phyloP scores from a whole-genome alignment of 2,888 invertebrate species.

The Caenorhabditis sp. region DNA sequence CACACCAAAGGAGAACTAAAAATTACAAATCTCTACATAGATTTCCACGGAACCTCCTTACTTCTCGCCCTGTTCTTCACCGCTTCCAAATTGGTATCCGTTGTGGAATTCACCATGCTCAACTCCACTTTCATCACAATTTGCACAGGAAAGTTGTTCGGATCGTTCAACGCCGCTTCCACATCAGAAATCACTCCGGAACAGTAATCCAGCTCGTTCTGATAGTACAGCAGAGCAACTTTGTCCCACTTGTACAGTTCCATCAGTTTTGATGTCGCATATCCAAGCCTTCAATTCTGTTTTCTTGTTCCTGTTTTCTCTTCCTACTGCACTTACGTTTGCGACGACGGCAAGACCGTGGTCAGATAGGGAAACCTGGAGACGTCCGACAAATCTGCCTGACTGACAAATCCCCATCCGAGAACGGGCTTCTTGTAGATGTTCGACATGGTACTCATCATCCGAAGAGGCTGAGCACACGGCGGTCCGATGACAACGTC shows the following conservation, averaged over 20 bases:
- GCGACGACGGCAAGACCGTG: conserved; percentile 52
- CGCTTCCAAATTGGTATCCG: background rate
- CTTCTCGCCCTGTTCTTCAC: conserved; percentile 41
- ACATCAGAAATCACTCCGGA: conserved; percentile 52
- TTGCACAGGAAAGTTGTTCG: conserved; percentile 1
- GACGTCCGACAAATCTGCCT: conserved; percentile 47
- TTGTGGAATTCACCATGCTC: background rate
- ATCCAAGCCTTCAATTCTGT: conserved; percentile 60
- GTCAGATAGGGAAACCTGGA: conserved; percentile 60
- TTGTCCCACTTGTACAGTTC: conserved; percentile 50
- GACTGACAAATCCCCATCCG: conserved; percentile 64
- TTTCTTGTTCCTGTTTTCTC: background rate
- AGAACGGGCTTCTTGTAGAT: conserved; percentile 57
- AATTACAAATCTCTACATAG: background rate
- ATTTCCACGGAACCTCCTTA: too few relatives aligned
- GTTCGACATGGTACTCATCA: conserved; percentile 54
- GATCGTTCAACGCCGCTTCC: conserved; percentile 48
- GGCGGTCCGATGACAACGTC: conserved; percentile 76
- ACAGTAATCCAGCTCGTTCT: conserved; percentile 56
- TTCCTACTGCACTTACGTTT: conserved; percentile 16
- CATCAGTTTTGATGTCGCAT: conserved; percentile 40
- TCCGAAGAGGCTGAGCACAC: conserved; percentile 63
- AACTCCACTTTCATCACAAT: conserved; percentile 41
- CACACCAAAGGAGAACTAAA: conserved; percentile 50
- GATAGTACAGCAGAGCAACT: conserved; percentile 54